These are phyloP conservation scores for Lindbergichthys nudifrons DNA, from an alignment of 2,797 vertebrate species.

Conservation along the genomic window DNA sequence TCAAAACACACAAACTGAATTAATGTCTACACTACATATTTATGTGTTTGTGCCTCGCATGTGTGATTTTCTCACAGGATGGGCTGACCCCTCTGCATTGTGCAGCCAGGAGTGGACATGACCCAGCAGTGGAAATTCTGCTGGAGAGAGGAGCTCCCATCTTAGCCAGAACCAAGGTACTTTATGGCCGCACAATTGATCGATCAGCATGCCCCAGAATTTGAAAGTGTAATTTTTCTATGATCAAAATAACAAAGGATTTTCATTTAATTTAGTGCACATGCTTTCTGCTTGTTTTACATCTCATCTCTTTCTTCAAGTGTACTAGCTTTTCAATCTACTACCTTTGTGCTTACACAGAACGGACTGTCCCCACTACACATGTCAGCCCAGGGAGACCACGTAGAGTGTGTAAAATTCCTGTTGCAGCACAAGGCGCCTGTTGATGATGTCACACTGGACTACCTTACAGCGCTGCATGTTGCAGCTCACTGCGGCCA, in stretches of 20 bases:
- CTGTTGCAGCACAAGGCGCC: slow-evolving; percentile 94
- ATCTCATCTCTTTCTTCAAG: background rate
- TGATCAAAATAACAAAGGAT: no score
- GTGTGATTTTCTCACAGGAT: slow-evolving; percentile 83
- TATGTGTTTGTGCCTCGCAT: slow-evolving; percentile 6
- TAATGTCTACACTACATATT: background rate
- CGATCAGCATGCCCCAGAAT: background rate
- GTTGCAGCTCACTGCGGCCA: slow-evolving; percentile 98
- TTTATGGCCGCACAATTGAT: background rate
- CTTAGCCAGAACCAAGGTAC: slow-evolving; percentile 95
- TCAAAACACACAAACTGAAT: slow-evolving; percentile 5
- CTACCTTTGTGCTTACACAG: slow-evolving; percentile 71
- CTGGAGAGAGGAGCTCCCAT: slow-evolving; percentile 93
- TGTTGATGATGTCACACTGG: slow-evolving; percentile 95
- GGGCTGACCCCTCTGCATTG: slow-evolving; percentile 96
- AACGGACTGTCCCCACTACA: slow-evolving; percentile 96
- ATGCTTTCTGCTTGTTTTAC: background rate
- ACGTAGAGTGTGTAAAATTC: slow-evolving; percentile 95
- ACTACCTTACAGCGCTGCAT: slow-evolving; percentile 95
- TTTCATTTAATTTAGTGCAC: background rate
- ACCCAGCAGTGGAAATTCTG: slow-evolving; percentile 91
- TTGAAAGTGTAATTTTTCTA: no score
- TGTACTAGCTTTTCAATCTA: background rate
- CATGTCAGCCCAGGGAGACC: slow-evolving; percentile 98
- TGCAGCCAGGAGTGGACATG: slow-evolving; percentile 96